These are phyloP conservation scores for Globia sparganii DNA, from an alignment of 2,888 invertebrate genomes.

Conservation along the genomic window DNA sequence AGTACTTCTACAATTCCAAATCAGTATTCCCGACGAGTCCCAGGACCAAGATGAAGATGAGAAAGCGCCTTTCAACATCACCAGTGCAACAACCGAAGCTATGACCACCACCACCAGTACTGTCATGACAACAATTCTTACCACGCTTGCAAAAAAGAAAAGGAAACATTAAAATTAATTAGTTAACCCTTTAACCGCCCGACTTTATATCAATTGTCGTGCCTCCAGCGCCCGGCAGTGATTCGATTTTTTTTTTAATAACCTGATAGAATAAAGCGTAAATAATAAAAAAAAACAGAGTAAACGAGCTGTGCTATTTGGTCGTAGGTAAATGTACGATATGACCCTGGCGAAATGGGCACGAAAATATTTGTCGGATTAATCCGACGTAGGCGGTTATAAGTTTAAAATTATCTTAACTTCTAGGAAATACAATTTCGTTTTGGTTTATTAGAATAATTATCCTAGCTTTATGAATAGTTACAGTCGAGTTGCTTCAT, in stretches of 20 bases:
- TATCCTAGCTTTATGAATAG: background rate
- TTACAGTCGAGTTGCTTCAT: background rate
- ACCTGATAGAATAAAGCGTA: too few relatives aligned
- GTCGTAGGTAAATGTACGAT: too few relatives aligned
- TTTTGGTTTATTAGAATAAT: background rate
- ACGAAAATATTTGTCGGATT: too few relatives aligned
- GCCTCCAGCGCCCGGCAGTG: too few relatives aligned
- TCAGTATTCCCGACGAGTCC: slow-evolving; percentile 92
- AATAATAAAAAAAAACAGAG: too few relatives aligned
- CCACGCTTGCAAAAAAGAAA: slow-evolving; percentile 83
- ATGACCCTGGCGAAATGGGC: too few relatives aligned
- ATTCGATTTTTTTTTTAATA: too few relatives aligned
- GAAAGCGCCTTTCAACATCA: slow-evolving; percentile 63
- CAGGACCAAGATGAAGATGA: slow-evolving; percentile 63
- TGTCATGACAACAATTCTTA: slow-evolving; percentile 79
- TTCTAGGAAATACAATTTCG: background rate
- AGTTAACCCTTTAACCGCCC: too few relatives aligned
- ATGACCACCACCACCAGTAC: slow-evolving; percentile 77
- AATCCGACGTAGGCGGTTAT: too few relatives aligned
- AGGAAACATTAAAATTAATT: slow-evolving; percentile 74
- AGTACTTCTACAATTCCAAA: slow-evolving; percentile 94
- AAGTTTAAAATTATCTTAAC: background rate
- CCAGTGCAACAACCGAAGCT: slow-evolving; percentile 70
- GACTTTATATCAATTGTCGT: too few relatives aligned
- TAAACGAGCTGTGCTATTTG: too few relatives aligned